Percentiles rank a stretch among this genome's conserved stretches.
Conservation (phyloP, 2,888 invertebrate species). For the Rhamphomyia laevipes region DNA sequence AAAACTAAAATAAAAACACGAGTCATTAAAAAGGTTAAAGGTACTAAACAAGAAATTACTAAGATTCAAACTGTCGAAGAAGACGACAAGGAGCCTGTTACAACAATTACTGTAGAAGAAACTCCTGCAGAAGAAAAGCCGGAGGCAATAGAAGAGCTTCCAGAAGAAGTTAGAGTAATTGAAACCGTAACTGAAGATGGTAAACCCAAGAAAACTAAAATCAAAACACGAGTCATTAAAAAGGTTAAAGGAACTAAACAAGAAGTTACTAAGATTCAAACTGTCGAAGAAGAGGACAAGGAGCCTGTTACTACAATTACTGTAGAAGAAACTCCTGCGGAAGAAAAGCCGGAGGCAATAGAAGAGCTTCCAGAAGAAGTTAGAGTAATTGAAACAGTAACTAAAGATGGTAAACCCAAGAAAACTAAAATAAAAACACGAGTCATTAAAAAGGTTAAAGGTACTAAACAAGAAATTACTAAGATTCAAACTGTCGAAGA, state of each 20-base stretch:
- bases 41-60: slow-evolving; percentile 16
- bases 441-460: slow-evolving; percentile 18
- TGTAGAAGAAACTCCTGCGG: slow-evolving; percentile 27
- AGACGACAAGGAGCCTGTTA: slow-evolving; percentile 12
- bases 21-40: slow-evolving; percentile 12
- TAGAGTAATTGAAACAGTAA: slow-evolving; percentile 26
- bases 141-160: slow-evolving; percentile 23
- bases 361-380: slow-evolving; percentile 26
- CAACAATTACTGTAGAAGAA: slow-evolving; percentile 22
- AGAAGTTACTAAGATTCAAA: slow-evolving; percentile 35
- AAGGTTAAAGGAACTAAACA: slow-evolving; percentile 35
- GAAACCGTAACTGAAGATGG: slow-evolving; percentile 36
- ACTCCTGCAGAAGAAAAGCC: slow-evolving; percentile 21
- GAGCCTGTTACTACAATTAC: slow-evolving; percentile 32
- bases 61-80: slow-evolving; percentile 29
- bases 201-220: slow-evolving; percentile 30
- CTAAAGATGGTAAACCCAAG: slow-evolving; percentile 20
- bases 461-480: slow-evolving; percentile 29
- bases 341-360: slow-evolving; percentile 26
- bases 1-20: slow-evolving; percentile 14
- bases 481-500: slow-evolving; percentile 28
- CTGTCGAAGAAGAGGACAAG: slow-evolving; percentile 37
- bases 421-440: slow-evolving; percentile 7
- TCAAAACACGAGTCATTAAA: slow-evolving; percentile 39
- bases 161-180: slow-evolving; percentile 31